Percentiles rank a stretch among this genome's conserved stretches.
Evolutionary conservation across 1,140 invertebrate genomes (phyloP).

Genomic region (Drosophila santomea): DNA sequence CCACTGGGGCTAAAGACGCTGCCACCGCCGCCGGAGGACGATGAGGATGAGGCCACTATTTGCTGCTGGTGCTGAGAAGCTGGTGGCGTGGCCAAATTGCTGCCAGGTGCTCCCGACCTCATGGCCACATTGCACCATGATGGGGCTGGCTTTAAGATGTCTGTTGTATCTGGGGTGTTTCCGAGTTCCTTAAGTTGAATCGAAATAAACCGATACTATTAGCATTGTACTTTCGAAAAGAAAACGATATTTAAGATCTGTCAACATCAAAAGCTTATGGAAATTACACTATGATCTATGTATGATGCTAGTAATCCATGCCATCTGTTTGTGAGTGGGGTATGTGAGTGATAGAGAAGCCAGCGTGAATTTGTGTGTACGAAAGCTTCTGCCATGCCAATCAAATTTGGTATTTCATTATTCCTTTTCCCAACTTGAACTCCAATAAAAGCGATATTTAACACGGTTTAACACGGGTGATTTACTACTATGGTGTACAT

Average conservation of each 20-base stretch:
- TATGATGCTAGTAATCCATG: constrained; percentile 42
- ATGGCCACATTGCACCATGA: constrained; percentile 83
- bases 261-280: constrained; percentile 60
- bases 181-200: constrained; percentile 53
- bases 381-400: constrained; percentile 55
- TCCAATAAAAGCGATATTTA: constrained; percentile 27
- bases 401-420: constrained; percentile 20
- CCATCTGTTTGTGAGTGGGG: constrained; percentile 22
- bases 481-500: constrained; percentile 21
- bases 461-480: constrained; percentile 8
- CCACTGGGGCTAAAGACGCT: constrained; percentile 71
- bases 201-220: not conserved
- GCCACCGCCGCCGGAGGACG: constrained; percentile 73
- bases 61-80: constrained; percentile 54
- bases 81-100: constrained; percentile 46
- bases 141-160: constrained; percentile 80
- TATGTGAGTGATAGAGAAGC: constrained; percentile 39
- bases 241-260: constrained; percentile 15
- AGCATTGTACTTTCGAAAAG: not conserved
- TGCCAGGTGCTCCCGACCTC: constrained; percentile 54
- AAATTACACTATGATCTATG: not conserved
- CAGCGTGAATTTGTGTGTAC: constrained; percentile 42
- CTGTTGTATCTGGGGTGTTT: constrained; percentile 52
- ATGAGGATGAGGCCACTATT: constrained; percentile 75
- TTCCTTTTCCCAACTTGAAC: constrained; percentile 10